Evolutionary conservation across 1,140 invertebrate genomes (phyloP).

Genomic region (Leptinotarsa undecemlineata): DNA sequence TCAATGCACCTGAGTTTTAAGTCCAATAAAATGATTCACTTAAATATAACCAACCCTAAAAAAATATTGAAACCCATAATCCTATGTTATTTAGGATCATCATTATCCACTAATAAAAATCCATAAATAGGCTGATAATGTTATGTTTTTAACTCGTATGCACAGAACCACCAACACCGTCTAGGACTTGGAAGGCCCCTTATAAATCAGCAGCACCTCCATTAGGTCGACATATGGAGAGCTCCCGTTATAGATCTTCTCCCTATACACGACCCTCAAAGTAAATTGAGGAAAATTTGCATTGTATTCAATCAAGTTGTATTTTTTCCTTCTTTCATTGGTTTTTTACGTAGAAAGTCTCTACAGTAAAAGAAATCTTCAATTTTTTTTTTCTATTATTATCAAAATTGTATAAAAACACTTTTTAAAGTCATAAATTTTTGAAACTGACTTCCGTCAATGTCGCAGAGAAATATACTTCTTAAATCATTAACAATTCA

Average conservation of each 20-base stretch:
- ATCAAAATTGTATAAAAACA: too few species aligned
- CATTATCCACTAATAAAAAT: background rate
- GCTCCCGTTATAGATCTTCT: slow-evolving; percentile 40
- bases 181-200: slow-evolving; percentile 39
- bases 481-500: too few species aligned
- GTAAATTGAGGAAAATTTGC: slow-evolving; percentile 31
- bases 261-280: slow-evolving; percentile 43
- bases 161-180: slow-evolving; percentile 15
- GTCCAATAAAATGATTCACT: background rate
- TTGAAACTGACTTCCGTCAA: too few species aligned
- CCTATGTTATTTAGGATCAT: background rate
- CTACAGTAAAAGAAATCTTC: too few species aligned
- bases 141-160: background rate
- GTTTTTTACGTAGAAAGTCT: background rate
- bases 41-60: background rate
- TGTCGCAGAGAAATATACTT: too few species aligned
- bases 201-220: slow-evolving; percentile 41
- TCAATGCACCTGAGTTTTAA: too few species aligned
- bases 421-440: too few species aligned
- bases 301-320: background rate
- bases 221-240: slow-evolving; percentile 36
- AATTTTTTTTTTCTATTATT: too few species aligned
- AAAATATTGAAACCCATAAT: slow-evolving; percentile 18
- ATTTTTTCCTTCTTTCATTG: background rate
- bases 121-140: background rate